Conservation (phyloP, 2,797 vertebrate genomes). For the Fringilla coelebs region DNA sequence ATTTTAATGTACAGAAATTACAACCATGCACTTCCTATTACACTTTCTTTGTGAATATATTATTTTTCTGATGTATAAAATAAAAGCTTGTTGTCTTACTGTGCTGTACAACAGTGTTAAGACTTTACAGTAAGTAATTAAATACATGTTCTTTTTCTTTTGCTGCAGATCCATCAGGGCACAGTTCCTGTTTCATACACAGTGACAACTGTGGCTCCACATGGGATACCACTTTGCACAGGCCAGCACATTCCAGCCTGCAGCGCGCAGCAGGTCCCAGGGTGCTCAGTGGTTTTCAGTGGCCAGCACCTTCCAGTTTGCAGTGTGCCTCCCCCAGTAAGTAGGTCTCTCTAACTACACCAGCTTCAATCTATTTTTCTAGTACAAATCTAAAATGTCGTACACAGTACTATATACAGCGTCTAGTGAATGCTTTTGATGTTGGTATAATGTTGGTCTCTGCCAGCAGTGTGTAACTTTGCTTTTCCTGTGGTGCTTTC, state of each 20-base stretch:
- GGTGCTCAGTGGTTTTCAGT: constrained; percentile 95
- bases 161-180: constrained; percentile 87
- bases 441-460: neutral
- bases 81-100: neutral
- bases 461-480: neutral
- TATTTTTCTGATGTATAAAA: neutral
- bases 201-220: constrained; percentile 89
- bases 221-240: constrained; percentile 91
- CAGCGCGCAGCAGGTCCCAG: constrained; percentile 90
- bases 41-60: neutral
- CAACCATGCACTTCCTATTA: neutral
- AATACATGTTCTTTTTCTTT: neutral
- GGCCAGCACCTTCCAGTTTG: constrained; percentile 96
- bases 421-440: neutral
- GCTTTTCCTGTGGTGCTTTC: neutral
- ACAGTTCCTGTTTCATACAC: constrained; percentile 94
- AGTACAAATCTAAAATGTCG: neutral
- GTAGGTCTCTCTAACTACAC: constrained; percentile 40
- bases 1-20: neutral
- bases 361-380: neutral
- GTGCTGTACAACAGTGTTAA: neutral
- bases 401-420: neutral
- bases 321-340: constrained; percentile 84
- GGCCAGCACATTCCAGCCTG: constrained; percentile 92
- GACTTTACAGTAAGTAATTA: neutral